Conservation (phyloP, 1,140 invertebrate species). For the Mesaphorura yosii region DNA sequence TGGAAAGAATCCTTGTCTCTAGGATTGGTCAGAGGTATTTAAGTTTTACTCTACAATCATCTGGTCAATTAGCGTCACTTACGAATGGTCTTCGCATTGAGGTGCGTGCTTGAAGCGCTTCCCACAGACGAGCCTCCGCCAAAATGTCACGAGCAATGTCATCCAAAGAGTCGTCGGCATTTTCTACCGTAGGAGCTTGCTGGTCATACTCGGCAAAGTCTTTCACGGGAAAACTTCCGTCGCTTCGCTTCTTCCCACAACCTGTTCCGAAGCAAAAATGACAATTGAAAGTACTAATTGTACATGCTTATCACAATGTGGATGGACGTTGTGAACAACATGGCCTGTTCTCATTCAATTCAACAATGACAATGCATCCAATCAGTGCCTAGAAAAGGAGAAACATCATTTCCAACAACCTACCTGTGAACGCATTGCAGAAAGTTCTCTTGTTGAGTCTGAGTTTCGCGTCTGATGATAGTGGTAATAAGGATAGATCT, state of each 20-base stretch:
- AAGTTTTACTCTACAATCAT: too few species aligned
- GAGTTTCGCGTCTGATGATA: constrained; percentile 1
- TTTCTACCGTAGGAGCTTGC: constrained; percentile 51
- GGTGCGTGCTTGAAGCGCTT: constrained; percentile 58
- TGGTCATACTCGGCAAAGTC: constrained; percentile 54
- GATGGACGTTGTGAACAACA: too few species aligned
- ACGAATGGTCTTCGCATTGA: constrained; percentile 49
- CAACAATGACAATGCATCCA: too few species aligned
- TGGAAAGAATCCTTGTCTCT: constrained; percentile 15
- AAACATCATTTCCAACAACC: too few species aligned
- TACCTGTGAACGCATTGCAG: constrained; percentile 30
- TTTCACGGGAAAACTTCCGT: constrained; percentile 51
- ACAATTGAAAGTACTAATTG: not conserved
- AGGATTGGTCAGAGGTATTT: not conserved
- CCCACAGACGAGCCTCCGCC: constrained; percentile 61
- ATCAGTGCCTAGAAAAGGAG: too few species aligned
- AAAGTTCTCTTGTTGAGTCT: constrained; percentile 26
- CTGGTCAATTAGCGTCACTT: too few species aligned
- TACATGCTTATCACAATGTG: not conserved
- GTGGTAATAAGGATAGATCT: not conserved
- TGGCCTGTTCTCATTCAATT: too few species aligned
- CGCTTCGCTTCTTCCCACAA: constrained; percentile 35
- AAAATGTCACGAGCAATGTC: constrained; percentile 60
- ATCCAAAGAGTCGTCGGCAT: constrained; percentile 54
- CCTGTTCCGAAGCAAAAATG: too few species aligned